phyloP scores from a whole-genome alignment of 2,113 vertebrate species.

The Empidonax traillii region DNA sequence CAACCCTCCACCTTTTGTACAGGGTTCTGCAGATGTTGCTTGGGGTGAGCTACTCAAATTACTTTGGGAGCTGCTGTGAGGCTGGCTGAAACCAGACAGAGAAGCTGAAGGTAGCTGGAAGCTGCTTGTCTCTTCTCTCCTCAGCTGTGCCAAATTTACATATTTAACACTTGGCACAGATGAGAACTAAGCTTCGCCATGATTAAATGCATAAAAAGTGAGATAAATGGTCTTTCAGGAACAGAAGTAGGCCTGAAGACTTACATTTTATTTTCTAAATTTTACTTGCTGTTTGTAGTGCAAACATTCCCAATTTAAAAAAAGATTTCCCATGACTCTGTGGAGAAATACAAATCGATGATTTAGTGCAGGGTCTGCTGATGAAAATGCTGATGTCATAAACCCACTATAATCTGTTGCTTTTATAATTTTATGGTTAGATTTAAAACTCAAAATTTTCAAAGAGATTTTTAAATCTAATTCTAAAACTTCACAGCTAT shows the following conservation, averaged over 20 bases:
- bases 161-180: neutral
- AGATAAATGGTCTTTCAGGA: constrained; percentile 4
- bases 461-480: neutral
- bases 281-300: neutral
- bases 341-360: neutral
- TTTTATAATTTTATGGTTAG: neutral
- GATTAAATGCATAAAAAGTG: neutral
- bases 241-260: neutral
- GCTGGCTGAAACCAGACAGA: neutral
- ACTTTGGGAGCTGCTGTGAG: neutral
- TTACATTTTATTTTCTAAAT: neutral
- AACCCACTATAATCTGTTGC: neutral
- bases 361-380: neutral
- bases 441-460: neutral
- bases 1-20: neutral
- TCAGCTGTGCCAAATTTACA: neutral
- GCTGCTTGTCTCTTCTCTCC: neutral
- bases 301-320: neutral
- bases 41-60: neutral
- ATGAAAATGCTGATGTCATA: constrained; percentile 7
- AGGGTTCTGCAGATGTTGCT: neutral
- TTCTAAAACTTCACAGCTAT: neutral
- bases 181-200: neutral
- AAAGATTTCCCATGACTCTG: neutral
- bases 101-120: neutral